Percentiles rank a stretch among this genome's conserved stretches.
These are phyloP conservation scores for Neosilurus hyrtlii DNA, from an alignment of 2,797 vertebrate species.

Conservation along the genomic window DNA sequence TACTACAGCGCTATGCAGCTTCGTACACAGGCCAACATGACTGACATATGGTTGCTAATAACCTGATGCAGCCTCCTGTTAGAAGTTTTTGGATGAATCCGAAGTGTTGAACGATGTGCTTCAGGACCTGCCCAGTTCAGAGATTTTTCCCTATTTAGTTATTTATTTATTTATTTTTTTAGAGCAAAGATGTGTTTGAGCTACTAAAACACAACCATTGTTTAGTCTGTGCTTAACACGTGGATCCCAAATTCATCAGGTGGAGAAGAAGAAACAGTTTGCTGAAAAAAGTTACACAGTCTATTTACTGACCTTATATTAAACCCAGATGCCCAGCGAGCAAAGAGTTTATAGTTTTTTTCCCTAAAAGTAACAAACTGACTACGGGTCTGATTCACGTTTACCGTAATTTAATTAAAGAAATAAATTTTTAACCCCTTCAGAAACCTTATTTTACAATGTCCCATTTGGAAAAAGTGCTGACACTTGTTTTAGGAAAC, in stretches of 20 bases:
- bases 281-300: neutral
- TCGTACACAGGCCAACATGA: neutral
- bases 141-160: no score
- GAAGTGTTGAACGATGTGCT: neutral
- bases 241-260: constrained; percentile 49
- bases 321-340: neutral
- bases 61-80: neutral
- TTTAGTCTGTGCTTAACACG: constrained; percentile 30
- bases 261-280: constrained; percentile 21
- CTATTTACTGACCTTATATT: constrained; percentile 7
- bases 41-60: neutral
- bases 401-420: no score
- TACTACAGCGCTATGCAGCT: no score
- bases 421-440: neutral
- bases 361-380: neutral
- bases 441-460: neutral
- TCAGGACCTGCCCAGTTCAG: neutral
- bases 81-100: neutral
- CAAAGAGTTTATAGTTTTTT: neutral
- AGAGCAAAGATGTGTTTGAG: constrained; percentile 2
- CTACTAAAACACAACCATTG: constrained; percentile 19
- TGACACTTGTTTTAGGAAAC: neutral
- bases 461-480: neutral
- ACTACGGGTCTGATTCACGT: neutral
- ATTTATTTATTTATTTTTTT: no score